Base-by-base conservation (phyloP, 2,888 invertebrate species). In the Macrophya alboannulata region DNA sequence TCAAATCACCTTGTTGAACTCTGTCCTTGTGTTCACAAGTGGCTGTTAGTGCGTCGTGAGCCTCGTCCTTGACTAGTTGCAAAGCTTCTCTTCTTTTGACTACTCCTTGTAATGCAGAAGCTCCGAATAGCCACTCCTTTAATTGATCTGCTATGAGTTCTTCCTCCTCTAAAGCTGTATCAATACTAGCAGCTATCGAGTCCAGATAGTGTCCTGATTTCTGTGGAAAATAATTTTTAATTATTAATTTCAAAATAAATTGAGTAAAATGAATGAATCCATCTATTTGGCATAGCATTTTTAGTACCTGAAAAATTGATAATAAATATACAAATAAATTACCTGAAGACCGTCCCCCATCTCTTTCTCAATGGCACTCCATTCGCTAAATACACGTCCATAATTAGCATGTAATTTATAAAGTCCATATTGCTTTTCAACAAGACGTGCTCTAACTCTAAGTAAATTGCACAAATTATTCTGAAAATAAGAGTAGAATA, bases 381-480 rank as follows among this genome's bases (percentile, higher is more conserved):
- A 98, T 92, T 98, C 97, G 89, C 97, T 97, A 91, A 97, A 97
- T 85, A 97, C 95, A 76, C 97, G 95, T 0, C 97, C 97, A 89
- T 97, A 97, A 94, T 97, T 97, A 0, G 96, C 96, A 91, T 98
- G 97, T 62, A 97, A 94, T 92, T 97, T 97, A 91, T 97, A 97
- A 40, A 97, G 94, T 10, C 96, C 96, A 91, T 96, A 97, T 89
- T 96, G 95, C 89, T 96, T 96, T 92, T 97, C 97, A 89, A 96
- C 97, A 89, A 97, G 95, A 91, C 96, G 95, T 77, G 96, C 96
- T 86, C 94, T 91, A 51, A 94, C 91, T 84, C 94, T 92, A 62
- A 94, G 90, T 68, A 94, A 89, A 90, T 93, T 93, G 87, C 92
- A 92, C 77, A 94, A 89, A 89, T 94, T 94, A 87, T 89, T 93